Conservation (phyloP, 2,797 vertebrate genomes). For the Malurus splendens region DNA sequence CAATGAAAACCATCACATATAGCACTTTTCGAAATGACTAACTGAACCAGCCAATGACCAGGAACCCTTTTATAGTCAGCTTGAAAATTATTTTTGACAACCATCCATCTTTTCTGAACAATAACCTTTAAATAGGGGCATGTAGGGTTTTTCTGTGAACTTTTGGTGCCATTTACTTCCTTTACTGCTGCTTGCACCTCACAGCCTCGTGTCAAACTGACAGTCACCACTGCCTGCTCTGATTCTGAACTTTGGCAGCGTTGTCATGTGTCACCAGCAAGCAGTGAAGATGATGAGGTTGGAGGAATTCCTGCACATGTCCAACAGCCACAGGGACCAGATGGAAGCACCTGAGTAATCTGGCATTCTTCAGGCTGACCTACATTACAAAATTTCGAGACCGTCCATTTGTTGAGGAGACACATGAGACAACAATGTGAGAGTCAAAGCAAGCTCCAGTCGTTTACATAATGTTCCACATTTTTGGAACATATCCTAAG, state of each 20-base stretch:
- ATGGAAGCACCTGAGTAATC: conserved; percentile 22
- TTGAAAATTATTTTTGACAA: neutral
- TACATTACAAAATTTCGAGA: neutral
- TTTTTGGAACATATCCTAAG: neutral
- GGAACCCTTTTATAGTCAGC: neutral
- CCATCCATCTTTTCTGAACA: neutral
- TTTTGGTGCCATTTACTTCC: neutral
- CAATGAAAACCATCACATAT: neutral
- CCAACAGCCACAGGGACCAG: neutral
- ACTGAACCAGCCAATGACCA: neutral
- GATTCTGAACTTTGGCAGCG: neutral
- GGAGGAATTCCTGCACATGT: neutral
- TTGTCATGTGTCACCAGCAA: neutral
- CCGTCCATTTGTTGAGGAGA: neutral
- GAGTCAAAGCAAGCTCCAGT: neutral
- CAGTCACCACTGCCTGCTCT: neutral
- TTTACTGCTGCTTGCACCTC: neutral
- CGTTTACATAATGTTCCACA: neutral
- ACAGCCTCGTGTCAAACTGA: neutral
- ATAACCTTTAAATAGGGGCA: neutral
- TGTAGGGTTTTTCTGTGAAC: neutral
- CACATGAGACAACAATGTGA: neutral
- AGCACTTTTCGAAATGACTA: neutral
- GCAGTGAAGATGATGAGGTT: neutral
- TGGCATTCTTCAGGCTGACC: conserved; percentile 15